Base-by-base conservation (phyloP, 2,797 vertebrate species). In the Muscicapa striata region DNA sequence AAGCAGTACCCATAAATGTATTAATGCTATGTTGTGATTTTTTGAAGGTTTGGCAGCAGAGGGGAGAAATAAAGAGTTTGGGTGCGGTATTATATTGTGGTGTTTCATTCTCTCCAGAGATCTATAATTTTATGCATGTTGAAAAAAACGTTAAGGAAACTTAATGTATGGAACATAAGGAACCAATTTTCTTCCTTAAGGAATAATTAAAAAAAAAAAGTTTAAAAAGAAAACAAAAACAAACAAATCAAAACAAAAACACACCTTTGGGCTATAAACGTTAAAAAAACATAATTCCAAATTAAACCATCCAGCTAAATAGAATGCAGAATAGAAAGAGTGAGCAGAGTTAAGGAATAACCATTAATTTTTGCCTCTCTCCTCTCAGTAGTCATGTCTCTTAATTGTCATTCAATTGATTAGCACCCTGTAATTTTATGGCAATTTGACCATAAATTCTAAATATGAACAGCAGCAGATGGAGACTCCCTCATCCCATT, bases 31-130 rank as follows among this genome's bases (percentile, higher is more conserved):
- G 72, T 81, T 86, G 59, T 14, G 48, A 78, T 75, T 86, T 93
- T 91, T 89, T 63, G 55, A 93, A 93, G 59, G 59, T 63, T 93
- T 93, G 79, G 94, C 78, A 82, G 73, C 38, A 81, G 38, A 75
- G 30, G 41, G 57, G 13, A 90, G 73, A 40, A 81, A 72, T 49
- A 62, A 82, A 72, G 79, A 21, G 3, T 70, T 41, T 91, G 85
- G 95, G 90, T 90, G 72, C 3, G 2, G 91, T 84, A 87, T 91
- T 89, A 79, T 51, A 79, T 81, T 73, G 72, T 57, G 96, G 94
- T 95, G 96, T 96, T 97, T 96, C 95, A 91, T 81, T 88, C 92
- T 97, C 97, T 96, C 97, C 34, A 96, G 94, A 96, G 96, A 96
- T 85, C 93, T 94, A 83, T 96, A 96, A 86, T 75, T 94, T 89